phyloP scores from a whole-genome alignment of 2,797 vertebrate genomes.

The Capromys pilorides region DNA sequence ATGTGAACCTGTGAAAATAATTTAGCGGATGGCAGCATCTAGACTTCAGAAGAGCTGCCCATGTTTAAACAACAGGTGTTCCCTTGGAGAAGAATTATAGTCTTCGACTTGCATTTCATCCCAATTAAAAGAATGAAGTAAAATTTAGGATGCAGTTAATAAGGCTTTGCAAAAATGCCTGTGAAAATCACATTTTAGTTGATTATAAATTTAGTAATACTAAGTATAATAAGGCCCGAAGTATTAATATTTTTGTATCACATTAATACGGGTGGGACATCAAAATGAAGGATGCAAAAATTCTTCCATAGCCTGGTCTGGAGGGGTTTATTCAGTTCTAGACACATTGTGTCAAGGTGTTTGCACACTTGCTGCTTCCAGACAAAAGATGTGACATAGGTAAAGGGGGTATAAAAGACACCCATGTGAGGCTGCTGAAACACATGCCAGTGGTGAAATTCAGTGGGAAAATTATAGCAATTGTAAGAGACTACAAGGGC shows the following conservation, averaged over 20 bases:
- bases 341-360: background rate
- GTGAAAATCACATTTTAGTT: conserved; percentile 29
- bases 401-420: background rate
- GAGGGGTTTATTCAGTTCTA: background rate
- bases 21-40: background rate
- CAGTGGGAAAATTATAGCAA: background rate
- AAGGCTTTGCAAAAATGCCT: background rate
- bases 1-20: background rate
- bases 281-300: conserved; percentile 37
- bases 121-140: background rate
- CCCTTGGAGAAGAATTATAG: background rate
- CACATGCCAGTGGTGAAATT: conserved; percentile 21
- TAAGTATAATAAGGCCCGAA: background rate
- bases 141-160: background rate
- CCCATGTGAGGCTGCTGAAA: background rate
- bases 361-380: background rate
- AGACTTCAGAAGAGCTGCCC: background rate
- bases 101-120: background rate
- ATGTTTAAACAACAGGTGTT: background rate
- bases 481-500: background rate
- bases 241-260: background rate
- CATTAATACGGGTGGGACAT: background rate
- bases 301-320: background rate
- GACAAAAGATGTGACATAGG: background rate
- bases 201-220: conserved; percentile 12